Base-by-base conservation (phyloP, 1,140 invertebrate genomes). In the Yoshiicerus persimilis region DNA sequence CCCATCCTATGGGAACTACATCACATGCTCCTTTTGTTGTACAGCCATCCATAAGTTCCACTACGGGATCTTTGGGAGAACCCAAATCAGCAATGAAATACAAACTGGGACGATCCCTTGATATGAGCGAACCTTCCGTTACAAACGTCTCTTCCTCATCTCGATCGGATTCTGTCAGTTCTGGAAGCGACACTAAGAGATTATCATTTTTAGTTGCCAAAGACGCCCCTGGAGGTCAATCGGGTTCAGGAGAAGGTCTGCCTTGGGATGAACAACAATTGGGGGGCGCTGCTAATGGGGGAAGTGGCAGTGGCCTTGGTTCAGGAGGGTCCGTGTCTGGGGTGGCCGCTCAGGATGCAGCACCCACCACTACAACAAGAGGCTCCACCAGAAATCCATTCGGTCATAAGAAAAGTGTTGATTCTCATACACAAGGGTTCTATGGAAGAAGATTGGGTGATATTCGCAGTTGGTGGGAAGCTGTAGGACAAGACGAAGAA, bases 381-480 rank as follows among this genome's bases (percentile, higher is more conserved):
- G 62, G 75, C 11, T 32, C 75, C 2, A 36, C 56, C 62, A 66
- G 47, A 39, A 38, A 39, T 23, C 56, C 80, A 16, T 70, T 38
- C n/a, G 80, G 75, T 25, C 80, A 85, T 64, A 86, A 88, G 36
- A 86, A 80, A 47, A 86, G 56, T 41, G 83, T 34, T 2, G 84
- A 86, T 27, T 32, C 36, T 77, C 84, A 86, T 36, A 20, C 56
- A 10, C 56, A 85, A 62, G 88, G 84, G 9, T 86, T 56, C 34
- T 89, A 88, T 87, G 86, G 32, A 2, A 66, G 89, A 75, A 86
- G 87, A 86, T 56, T 91, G 20, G 88, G 90, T 10, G 90, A 91
- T 80, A 89, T 91, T 86, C 13, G 88, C 16, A 66, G 86, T 30
- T 91, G 90, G 90, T 91, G 90, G 90, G 88, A 88, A 66, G 32